These are phyloP conservation scores for Heterotis niloticus DNA, from an alignment of 2,113 vertebrate genomes.

Conservation along the genomic window DNA sequence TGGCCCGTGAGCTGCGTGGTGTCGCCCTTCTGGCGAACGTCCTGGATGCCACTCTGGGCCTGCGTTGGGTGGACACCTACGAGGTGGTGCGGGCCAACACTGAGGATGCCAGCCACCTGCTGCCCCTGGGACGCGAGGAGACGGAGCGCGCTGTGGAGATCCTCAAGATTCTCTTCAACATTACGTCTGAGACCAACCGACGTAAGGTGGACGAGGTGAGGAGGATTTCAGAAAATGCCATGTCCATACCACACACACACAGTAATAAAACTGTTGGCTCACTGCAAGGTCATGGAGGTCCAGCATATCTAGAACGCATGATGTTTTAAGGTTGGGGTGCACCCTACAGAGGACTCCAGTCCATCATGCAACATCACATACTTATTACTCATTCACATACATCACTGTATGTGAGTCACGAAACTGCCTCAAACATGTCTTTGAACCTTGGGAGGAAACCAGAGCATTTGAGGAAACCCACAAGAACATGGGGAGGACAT, in stretches of 20 bases:
- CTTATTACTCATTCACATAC: too few relatives aligned
- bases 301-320: too few relatives aligned
- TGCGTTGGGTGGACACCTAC: constrained; percentile 69
- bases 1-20: constrained; percentile 80
- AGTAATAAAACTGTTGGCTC: neutral
- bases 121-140: constrained; percentile 70
- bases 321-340: too few relatives aligned
- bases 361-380: neutral
- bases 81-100: constrained; percentile 58
- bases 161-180: constrained; percentile 90
- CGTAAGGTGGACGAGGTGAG: constrained; percentile 81
- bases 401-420: too few relatives aligned
- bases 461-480: too few relatives aligned
- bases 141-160: constrained; percentile 84
- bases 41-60: constrained; percentile 70
- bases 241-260: neutral
- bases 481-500: too few relatives aligned
- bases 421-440: too few relatives aligned
- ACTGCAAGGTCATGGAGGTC: too few relatives aligned
- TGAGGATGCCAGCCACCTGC: constrained; percentile 50
- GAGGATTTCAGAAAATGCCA: neutral
- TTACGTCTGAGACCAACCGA: constrained; percentile 78
- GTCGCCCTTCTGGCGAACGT: constrained; percentile 68
- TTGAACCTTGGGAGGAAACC: too few relatives aligned
- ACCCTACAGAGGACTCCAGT: neutral